Evolutionary conservation across 1,140 invertebrate genomes (phyloP), one percentile per base, ranked within the genome.

Genomic region (Choristoneura fumiferana): DNA sequence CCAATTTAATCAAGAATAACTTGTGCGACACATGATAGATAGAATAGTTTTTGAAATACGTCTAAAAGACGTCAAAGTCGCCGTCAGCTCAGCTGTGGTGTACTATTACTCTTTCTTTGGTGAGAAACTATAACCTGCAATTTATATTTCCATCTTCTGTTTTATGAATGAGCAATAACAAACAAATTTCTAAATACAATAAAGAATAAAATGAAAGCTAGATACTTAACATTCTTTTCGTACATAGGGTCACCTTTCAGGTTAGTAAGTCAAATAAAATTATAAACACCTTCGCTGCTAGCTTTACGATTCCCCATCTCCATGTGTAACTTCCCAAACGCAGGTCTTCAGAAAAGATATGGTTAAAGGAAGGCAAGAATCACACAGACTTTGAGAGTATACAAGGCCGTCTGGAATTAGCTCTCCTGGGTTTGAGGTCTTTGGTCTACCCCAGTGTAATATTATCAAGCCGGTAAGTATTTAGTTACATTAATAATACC

Each of bases 341-440:
- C 62, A 88, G 85, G 57, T 78, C 83, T 0, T 84, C 85, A 8
- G 79, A 85, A 40, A 86, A 85, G 40, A 33, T 86, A 62, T 86
- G 83, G 83, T 53, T 86, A 6, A 86, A 79, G 65, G 65, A 67
- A 22, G 71, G 68, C n/a, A 65, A 58, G 8, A 74, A 80, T 15
- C 71, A 78, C 53, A 69, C 75, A 35, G 92, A 93, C 60, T 84
- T 89, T 6, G 90, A 91, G 62, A 91, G 92, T 13, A 75, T 95
- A 37, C 93, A 95, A 88, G 93, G 94, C 37, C 84, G 90, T 54
- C 67, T 94, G 66, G 94, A 94, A 87, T 73, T 91, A 73, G 92
- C 87, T 15, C 73, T 93, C 18, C 70, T 76, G 56, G 81, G 72
- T 54, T 56, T 93, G 33, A 73, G 67, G 14, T 90, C 92, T 18